Evolutionary conservation across 2,888 invertebrate genomes (phyloP), one percentile per base, ranked within the genome.

Genomic region (Cheilosia soror): DNA sequence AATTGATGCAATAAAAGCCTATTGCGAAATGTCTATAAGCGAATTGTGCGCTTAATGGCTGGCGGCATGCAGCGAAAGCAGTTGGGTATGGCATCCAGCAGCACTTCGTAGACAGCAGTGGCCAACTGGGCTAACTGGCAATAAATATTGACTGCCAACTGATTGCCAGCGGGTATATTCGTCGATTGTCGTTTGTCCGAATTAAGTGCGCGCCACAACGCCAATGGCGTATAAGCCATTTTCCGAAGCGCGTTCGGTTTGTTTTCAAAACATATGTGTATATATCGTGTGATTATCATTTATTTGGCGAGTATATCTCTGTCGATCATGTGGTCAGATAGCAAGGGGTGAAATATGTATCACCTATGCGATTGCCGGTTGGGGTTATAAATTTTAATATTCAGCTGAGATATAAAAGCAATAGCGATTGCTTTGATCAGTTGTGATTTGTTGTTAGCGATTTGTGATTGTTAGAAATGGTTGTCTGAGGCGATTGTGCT

Each of bases 111-210:
- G 31, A 49, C 73, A 68, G 15, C 73, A 62, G 29, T 33, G 49
- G 58, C 44, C 51, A 73, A 62, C 27, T 68, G 73, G 42, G 44
- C 33, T 69, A 72, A 60, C 33, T 44, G 66, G 75, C 71, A 71
- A 82, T 78, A 83, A 83, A 83, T 83, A 83, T 78, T 66, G 78
- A 68, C 77, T 73, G 82, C 72, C 66, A 78, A 78, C 66, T 33
- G 71, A 71, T 77, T 77, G 82, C 77, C 72, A 71, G 60, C 42
- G 72, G 72, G 66, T 49, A 40, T 53, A 9, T 55, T 31, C 60
- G 71, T 66, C 82, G 66, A 66, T 66, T 82, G 76, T 31, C 57
- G 68, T 75, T 58, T 69, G 75, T 63, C 33, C 57, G 51, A 65
- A 65, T 72, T 58, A 37, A 72, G 60, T 72, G 62, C 44, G 55